Base-by-base conservation (phyloP, 2,888 invertebrate genomes). In the Meteorus cinctellus region DNA sequence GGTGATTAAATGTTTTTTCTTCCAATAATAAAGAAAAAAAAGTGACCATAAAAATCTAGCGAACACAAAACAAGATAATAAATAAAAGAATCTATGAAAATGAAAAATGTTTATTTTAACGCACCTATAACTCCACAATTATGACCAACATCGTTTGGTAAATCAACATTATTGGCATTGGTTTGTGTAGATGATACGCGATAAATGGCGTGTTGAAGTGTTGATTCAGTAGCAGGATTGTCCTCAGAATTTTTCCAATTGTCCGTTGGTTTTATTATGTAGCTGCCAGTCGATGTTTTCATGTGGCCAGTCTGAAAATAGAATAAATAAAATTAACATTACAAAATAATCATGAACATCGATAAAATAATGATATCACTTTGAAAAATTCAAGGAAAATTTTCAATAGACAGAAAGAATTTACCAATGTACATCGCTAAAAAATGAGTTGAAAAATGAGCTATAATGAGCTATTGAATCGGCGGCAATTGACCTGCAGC, bases 261-360 rank as follows among this genome's bases (percentile, higher is more conserved):
- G 84, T 93, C 93, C 41, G 91, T 91, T 19, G 94, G 94, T 85
- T 93, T 92, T 82, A 94, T 94, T 87, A 93, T 92, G 89, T 92
- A 93, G 82, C 92, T 93, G 78, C 92, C 94, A 80, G 91, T 91
- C 74, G 92, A 92, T 31, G 94, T 94, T 85, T 92, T 92, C 83
- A 94, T 93, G 88, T 93, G 93, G 75, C 94, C 94, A 76, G 92
- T 94, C 94, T 94, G 90, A 68, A 91, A 91, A 65, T 82, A 65
- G 76, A 63, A 55, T 12, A 1, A 41, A 41, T 12, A 48, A 48
- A 48, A 48, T 0, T 1, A 48, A 48, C 16, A 16, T n/a, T 70
- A 74, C 72, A 79, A 78, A 76, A 78, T 2, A 65, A 41, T 67
- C 14, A 31, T n/a, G 8, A 34, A n/a, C 5, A n/a, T 14, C 4